Evolutionary conservation across 2,797 vertebrate species (phyloP).

Genomic region (Gymnocypris eckloni): DNA sequence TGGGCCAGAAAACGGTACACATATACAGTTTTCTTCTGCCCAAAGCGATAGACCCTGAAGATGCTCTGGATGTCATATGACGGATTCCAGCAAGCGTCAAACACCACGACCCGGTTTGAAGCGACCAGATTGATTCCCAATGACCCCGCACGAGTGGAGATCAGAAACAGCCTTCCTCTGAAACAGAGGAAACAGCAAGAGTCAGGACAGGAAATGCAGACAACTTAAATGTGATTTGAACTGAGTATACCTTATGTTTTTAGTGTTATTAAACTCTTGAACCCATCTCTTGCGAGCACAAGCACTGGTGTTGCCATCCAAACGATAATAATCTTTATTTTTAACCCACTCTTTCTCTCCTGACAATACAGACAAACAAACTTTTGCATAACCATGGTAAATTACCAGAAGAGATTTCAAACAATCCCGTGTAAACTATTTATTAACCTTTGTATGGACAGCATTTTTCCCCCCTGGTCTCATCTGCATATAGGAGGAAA

Average conservation of each 20-base stretch:
- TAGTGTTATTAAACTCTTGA: conserved; percentile 88
- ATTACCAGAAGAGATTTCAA: conserved; percentile 23
- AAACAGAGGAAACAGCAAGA: neutral
- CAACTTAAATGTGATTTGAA: neutral
- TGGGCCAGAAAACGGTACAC: conserved; percentile 97
- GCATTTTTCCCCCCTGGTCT: conserved; percentile 76
- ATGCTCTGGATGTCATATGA: conserved; percentile 97
- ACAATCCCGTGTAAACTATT: neutral
- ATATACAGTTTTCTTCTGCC: conserved; percentile 91
- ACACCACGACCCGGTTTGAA: conserved; percentile 95
- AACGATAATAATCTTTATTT: conserved; percentile 93
- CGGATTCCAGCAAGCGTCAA: conserved; percentile 98
- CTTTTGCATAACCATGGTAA: conserved; percentile 28
- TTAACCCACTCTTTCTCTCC: conserved; percentile 90
- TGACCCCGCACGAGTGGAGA: conserved; percentile 95
- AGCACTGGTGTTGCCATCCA: conserved; percentile 88
- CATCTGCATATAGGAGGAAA: conserved; percentile 86
- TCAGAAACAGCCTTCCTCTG: conserved; percentile 94
- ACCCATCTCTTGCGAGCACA: conserved; percentile 89
- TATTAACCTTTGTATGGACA: conserved; percentile 83
- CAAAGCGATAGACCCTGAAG: conserved; percentile 97
- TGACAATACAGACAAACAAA: conserved; percentile 56
- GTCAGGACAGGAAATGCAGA: neutral
- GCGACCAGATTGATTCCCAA: conserved; percentile 97
- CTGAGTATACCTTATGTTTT: conserved; percentile 21